Conservation (phyloP, 2,113 vertebrate genomes). For the Stictonetta naevosa region DNA sequence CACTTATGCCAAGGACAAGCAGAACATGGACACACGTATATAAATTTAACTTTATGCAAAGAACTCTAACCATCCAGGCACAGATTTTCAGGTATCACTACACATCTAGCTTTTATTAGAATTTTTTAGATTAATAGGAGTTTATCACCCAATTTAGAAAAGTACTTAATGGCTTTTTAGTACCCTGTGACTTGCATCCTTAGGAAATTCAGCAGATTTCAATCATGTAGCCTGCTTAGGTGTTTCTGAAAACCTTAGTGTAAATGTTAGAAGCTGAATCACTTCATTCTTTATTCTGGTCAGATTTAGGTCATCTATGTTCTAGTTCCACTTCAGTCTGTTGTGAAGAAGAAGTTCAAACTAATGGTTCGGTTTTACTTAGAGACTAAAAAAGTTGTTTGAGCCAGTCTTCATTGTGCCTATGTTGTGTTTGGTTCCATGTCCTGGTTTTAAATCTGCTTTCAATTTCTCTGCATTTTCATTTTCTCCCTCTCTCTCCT, state of each 20-base stretch:
- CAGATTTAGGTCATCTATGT: not conserved
- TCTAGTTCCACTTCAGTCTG: not conserved
- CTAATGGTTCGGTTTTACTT: not conserved
- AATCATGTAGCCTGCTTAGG: not conserved
- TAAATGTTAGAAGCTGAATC: not conserved
- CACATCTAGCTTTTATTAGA: not conserved
- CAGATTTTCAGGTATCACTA: not conserved
- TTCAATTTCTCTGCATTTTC: not conserved
- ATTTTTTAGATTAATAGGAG: not conserved
- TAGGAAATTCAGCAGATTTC: not conserved
- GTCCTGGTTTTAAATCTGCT: not conserved
- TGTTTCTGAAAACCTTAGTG: not conserved
- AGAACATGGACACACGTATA: not conserved
- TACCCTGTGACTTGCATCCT: not conserved
- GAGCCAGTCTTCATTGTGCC: not conserved
- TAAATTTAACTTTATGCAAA: not conserved
- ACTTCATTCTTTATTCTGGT: not conserved
- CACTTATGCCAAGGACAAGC: not conserved
- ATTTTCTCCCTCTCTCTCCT: not conserved
- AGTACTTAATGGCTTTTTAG: not conserved
- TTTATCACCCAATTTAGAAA: not conserved
- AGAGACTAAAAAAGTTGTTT: not conserved
- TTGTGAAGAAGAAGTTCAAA: not conserved
- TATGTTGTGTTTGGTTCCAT: not conserved
- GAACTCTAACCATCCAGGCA: not conserved